Evolutionary conservation across 37 sponge, comb jelly and placozoan genomes (phyloP), one percentile per base, ranked within the genome.

Genomic region (Axinella damicornis): DNA sequence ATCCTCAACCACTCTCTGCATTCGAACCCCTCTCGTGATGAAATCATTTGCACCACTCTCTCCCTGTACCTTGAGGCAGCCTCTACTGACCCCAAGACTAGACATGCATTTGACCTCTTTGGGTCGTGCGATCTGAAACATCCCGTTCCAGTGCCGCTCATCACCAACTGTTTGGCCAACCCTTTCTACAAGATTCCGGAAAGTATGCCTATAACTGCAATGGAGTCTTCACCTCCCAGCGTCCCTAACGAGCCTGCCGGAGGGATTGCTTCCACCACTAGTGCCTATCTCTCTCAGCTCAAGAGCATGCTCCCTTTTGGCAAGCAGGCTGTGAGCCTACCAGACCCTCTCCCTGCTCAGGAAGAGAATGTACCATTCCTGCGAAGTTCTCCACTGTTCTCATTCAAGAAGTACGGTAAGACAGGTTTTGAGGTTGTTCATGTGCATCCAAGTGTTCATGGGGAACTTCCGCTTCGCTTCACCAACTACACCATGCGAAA

Each of bases 31-130:
- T 54, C 19, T 4, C 28, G 25, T 31, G 66, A 65, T 40, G 31
- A 54, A 19, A 2, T 79, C 35, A 15, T 52, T 55, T 5, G 39
- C 0, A 56, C 73, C 5, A 24, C 72, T 40, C 31, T 76, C 20
- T 14, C 31, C 11, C 64, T 85, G 1, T 85, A 80, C 52, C 9
- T 91, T 53, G 90, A 83, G 36, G 84, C 80, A 27, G 70, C 85
- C 40, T 31, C 55, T 56, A 69, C 82, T 31, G 72, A 85, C 64
- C 32, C 76, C 18, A 68, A 56, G 0, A 35, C 76, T 6, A n/a
- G 39, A 34, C 87, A 87, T 38, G 37, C 79, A 20, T 77, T 86
- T 59, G 88, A 91, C 71, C 57, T 91, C 54, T 53, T 91, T 0
- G 72, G 78, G 0, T 77, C 73, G 2, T 82, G 69, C 57, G 63